Evolutionary conservation across 2,113 vertebrate species (phyloP).

Genomic region (Chamaea fasciata): DNA sequence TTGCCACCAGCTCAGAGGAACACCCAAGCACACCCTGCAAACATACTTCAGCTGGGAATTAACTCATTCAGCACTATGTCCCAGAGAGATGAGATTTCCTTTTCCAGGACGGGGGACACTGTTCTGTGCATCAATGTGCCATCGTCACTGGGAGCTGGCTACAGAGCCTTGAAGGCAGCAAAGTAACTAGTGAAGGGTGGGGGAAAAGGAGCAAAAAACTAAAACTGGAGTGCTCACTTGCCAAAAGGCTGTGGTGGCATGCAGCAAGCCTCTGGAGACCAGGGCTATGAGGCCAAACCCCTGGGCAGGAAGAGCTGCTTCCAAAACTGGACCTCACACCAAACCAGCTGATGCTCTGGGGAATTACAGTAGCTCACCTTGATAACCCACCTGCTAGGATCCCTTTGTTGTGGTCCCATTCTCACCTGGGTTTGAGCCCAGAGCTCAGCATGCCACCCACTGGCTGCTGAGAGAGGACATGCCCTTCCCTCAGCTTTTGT

Average conservation of each 20-base stretch:
- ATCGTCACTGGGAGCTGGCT: neutral
- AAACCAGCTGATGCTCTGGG: neutral
- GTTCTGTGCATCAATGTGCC: accelerated
- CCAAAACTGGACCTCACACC: neutral
- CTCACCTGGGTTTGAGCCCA: neutral
- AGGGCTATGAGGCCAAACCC: neutral
- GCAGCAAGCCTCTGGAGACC: neutral
- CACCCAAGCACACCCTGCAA: neutral
- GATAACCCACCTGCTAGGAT: neutral
- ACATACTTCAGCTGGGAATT: neutral
- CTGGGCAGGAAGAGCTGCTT: neutral
- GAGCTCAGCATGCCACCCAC: neutral
- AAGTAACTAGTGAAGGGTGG: neutral
- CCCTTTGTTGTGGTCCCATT: neutral
- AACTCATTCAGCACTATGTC: neutral
- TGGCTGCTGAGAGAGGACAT: neutral
- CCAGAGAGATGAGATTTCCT: neutral
- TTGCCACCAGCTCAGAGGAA: neutral
- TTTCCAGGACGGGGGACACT: neutral
- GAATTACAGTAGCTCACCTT: neutral
- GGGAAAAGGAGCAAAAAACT: neutral
- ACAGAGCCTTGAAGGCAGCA: accelerated
- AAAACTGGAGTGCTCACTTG: neutral
- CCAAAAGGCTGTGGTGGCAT: neutral
- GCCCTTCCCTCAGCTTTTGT: neutral